Percentiles rank a stretch among this genome's conserved stretches.
These are phyloP conservation scores for Donacobius atricapilla DNA, from an alignment of 2,113 vertebrate species.

Conservation along the genomic window DNA sequence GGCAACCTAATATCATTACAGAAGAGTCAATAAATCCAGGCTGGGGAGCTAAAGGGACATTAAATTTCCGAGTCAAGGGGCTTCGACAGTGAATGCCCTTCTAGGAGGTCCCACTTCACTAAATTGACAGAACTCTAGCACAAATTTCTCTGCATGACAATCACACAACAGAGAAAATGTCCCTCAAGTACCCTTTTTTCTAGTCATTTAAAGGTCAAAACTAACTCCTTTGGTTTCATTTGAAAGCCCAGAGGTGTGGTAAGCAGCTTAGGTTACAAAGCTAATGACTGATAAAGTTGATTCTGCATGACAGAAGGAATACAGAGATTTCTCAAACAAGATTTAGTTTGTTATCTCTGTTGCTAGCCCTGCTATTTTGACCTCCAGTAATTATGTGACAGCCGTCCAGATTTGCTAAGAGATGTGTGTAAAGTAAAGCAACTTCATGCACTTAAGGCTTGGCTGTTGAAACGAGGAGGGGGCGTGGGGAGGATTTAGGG, in stretches of 20 bases:
- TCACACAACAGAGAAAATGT: background rate
- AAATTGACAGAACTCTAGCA: background rate
- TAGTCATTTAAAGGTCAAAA: conserved; percentile 36
- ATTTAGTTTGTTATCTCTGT: conserved; percentile 6
- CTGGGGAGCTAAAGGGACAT: background rate
- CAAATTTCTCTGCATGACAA: background rate
- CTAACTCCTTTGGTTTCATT: conserved; percentile 23
- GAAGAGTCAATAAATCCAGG: background rate
- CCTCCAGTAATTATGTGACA: background rate
- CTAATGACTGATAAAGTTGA: conserved; percentile 38
- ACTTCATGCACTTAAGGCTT: background rate
- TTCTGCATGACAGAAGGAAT: conserved; percentile 43
- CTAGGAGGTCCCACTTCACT: background rate
- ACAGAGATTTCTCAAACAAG: conserved; percentile 17
- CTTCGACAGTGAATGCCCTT: background rate
- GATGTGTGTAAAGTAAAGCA: background rate
- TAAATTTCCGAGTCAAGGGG: background rate
- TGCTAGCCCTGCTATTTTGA: conserved; percentile 7
- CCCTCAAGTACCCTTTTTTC: conserved; percentile 11
- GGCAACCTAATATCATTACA: background rate
- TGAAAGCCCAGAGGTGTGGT: conserved; percentile 24
- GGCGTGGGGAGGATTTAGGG: background rate
- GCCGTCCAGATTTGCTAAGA: background rate
- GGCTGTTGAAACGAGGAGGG: fast-evolving
- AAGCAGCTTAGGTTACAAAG: conserved; percentile 22